Evolutionary conservation across 2,113 vertebrate species (phyloP).

Genomic region (Pholis gunnellus): DNA sequence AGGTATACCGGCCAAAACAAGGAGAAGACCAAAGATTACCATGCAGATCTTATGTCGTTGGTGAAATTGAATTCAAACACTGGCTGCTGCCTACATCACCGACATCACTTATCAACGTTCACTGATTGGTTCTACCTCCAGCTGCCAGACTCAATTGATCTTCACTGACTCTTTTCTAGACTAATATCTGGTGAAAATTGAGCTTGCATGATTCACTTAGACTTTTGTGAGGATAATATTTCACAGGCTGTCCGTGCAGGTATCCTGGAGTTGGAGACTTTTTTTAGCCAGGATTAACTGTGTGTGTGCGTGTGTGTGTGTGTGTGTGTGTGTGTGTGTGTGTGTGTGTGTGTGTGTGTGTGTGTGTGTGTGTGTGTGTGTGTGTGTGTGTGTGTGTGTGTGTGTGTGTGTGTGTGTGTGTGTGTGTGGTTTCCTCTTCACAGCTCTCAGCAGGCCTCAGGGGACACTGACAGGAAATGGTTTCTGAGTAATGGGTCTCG

Average conservation of each 20-base stretch:
- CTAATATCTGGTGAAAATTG: slow-evolving; percentile 29
- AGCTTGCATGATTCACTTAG: slow-evolving; percentile 21
- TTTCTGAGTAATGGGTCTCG: slow-evolving; percentile 48
- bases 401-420: too few relatives aligned
- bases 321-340: too few relatives aligned
- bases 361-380: too few relatives aligned
- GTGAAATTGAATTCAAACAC: slow-evolving; percentile 5
- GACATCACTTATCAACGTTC: neutral
- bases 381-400: too few relatives aligned
- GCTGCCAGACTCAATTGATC: slow-evolving; percentile 31
- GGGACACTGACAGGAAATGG: slow-evolving; percentile 23
- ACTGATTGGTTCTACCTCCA: slow-evolving; percentile 29
- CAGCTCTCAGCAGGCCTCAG: slow-evolving; percentile 43
- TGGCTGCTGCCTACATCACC: slow-evolving; percentile 1
- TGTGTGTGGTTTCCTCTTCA: slow-evolving; percentile 28
- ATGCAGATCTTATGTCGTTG: too few relatives aligned
- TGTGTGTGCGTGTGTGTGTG: too few relatives aligned
- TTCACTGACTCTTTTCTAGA: slow-evolving; percentile 22
- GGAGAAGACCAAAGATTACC: neutral
- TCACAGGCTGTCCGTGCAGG: slow-evolving; percentile 12
- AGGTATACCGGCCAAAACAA: neutral
- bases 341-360: too few relatives aligned
- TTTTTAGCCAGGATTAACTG: too few relatives aligned
- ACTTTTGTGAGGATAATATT: slow-evolving; percentile 19
- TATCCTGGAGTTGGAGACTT: neutral